These are phyloP conservation scores for Stratiolaelaps scimitus DNA, from an alignment of 1,140 invertebrate genomes.

Conservation along the genomic window DNA sequence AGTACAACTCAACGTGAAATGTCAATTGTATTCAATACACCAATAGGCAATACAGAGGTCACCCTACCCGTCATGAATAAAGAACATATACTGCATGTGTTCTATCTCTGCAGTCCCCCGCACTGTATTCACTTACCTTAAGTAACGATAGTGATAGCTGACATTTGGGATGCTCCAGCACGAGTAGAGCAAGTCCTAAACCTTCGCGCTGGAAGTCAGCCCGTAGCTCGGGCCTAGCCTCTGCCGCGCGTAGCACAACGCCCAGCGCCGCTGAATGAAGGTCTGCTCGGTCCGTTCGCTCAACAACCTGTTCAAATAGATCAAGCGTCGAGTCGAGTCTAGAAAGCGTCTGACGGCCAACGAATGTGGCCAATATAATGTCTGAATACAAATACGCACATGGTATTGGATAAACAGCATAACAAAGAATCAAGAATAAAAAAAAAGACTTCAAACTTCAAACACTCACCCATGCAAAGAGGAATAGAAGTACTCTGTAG, in stretches of 20 bases:
- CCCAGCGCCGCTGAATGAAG: slow-evolving; percentile 15
- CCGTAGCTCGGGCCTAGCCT: not conserved
- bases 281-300: not conserved
- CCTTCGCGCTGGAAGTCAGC: slow-evolving; percentile 2
- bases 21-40: too few species aligned
- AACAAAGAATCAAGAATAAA: not conserved
- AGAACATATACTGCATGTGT: too few species aligned
- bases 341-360: too few species aligned
- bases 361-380: too few species aligned
- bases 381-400: too few species aligned
- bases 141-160: slow-evolving; percentile 1
- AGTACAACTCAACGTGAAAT: too few species aligned
- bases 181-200: not conserved
- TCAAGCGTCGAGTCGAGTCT: not conserved
- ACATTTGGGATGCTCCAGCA: slow-evolving; percentile 23
- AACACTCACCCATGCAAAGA: slow-evolving; percentile 10
- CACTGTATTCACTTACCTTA: too few species aligned
- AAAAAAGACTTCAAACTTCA: not conserved
- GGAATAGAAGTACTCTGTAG: slow-evolving; percentile 12
- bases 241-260: not conserved
- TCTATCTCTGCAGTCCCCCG: too few species aligned
- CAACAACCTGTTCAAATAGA: slow-evolving; percentile 5
- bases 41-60: too few species aligned
- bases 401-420: too few species aligned
- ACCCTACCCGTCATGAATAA: too few species aligned